Base-by-base conservation (phyloP, 2,797 vertebrate species). In the Brachyrhaphis roseni region DNA sequence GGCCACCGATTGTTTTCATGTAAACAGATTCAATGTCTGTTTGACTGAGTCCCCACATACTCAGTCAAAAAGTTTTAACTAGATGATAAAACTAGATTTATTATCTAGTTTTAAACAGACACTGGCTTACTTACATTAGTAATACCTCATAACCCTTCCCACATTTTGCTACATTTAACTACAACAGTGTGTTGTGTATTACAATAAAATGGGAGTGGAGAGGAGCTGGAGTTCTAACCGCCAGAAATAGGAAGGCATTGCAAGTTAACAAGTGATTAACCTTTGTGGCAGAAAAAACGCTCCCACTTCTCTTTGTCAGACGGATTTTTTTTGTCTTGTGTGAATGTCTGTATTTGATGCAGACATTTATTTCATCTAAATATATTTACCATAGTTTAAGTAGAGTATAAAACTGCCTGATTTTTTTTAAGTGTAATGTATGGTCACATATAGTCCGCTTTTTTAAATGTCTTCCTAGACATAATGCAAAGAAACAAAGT, bases 401-500 rank as follows among this genome's bases (percentile, higher is more conserved):
- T 23, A 23, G 49, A 2, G 49, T 23, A 51, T 20, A 51, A 23
- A 51, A 51, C 20, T 51, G 49, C 20, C 8, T 3, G 7, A 23
- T 23, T 51, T 49, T 49, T 8, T 51, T 51, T 23, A 51, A 53
- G 49, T 26, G 75, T 76, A 68, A 74, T 75, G n/a, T 51, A 46
- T 57, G 72, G 15, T 74, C 26, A 66, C 55, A 53, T 71, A 68
- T 72, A 77, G 74, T 78, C 76, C 83, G 73, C 71, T 77, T 57
- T 75, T 64, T 77, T 47, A 59, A 85, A 68, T 53, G 51, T 82
- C 66, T 77, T 83, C 59, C 78, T 74, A 39, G 78, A 78, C 6
- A 84, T 78, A 87, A 84, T 76, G 43, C 71, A 36, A 8, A 79
- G 72, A 76, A 47, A 76, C 77, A 79, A 78, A 78, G 81, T 36